Base-by-base conservation (phyloP, 1,140 invertebrate genomes). In the Drosophila simulans region DNA sequence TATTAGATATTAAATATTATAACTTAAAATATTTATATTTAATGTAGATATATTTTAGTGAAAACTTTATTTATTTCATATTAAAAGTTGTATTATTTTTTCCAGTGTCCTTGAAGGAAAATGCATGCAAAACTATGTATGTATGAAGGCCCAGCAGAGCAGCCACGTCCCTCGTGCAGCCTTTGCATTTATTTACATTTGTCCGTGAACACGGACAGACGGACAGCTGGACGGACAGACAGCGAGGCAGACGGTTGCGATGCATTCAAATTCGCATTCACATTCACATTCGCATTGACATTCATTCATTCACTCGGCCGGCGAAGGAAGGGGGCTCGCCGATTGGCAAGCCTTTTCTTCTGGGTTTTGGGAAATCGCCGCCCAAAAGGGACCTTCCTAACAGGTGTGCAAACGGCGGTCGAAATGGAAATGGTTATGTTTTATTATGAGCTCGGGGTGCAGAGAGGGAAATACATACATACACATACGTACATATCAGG, bases 171-270 rank as follows among this genome's bases (percentile, higher is more conserved):
- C 64, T 54, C 42, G 39, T 60, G 75, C 37, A 39, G 73, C 46
- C 51, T 62, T 71, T 82, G 82, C 77, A 86, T 86, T 88, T 86
- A 85, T 85, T 85, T 81, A 82, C 77, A 85, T 85, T 86, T 71
- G 82, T 68, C 49, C 56, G 49, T 63, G 43, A 45, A 60, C 42
- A 64, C 10, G 25, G 39, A 58, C 52, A 20, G 10, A 13, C 12
- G 11, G 10, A 12, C 35, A 37, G 35, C 15, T 5, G 15, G 48
- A n/a, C 12, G 31, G 22, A 53, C 31, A 10, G 11, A n/a, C 35
- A 27, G 57, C 35, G 0, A 15, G 34, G 42, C 71, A 65, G 72
- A 74, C 66, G 48, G 45, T 35, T 43, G 20, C 43, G 35, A 71
- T 71, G 68, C 68, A 71, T 71, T 71, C 65, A 70, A 54, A 71